Evolutionary conservation across 2,888 invertebrate species (phyloP).

Genomic region (Gryllus longicercus): DNA sequence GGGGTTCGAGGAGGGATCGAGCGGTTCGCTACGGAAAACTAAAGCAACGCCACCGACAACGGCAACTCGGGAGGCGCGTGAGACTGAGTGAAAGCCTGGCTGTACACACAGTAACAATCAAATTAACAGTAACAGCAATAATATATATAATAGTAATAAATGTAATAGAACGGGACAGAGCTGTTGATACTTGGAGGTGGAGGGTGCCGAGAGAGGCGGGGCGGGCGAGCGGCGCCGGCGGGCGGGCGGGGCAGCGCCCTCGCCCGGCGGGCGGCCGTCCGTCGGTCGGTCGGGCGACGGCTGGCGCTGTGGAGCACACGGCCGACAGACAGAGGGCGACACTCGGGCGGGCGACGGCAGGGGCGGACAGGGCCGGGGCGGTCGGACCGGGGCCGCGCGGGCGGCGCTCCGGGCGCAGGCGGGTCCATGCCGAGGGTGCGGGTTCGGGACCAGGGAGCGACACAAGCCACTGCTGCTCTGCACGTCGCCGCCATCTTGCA

Average conservation of each 20-base stretch:
- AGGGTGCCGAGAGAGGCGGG: conserved; percentile 41
- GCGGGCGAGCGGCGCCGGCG: neutral
- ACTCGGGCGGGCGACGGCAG: neutral
- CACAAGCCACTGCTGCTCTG: neutral
- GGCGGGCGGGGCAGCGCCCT: neutral
- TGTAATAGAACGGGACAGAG: conserved; percentile 52
- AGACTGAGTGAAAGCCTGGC: conserved; percentile 12
- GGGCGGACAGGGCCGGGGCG: neutral
- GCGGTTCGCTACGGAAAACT: conserved; percentile 34
- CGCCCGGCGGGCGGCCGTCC: conserved; percentile 5
- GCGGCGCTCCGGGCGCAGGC: neutral
- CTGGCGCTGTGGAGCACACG: neutral
- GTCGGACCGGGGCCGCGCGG: neutral
- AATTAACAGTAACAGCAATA: conserved; percentile 27
- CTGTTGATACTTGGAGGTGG: conserved; percentile 58
- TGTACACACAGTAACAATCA: conserved; percentile 25
- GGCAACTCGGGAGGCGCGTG: neutral
- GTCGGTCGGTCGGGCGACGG: neutral
- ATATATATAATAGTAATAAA: conserved; percentile 24
- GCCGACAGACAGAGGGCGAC: neutral
- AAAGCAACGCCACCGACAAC: conserved; percentile 17
- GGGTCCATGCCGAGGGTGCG: neutral
- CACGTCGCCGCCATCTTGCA: conserved; percentile 5
- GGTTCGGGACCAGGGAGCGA: neutral
- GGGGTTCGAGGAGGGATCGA: conserved; percentile 51